Percentiles rank a stretch among this genome's conserved stretches.
Evolutionary conservation across 2,113 vertebrate genomes (phyloP).

Genomic region (Eurypyga helias): DNA sequence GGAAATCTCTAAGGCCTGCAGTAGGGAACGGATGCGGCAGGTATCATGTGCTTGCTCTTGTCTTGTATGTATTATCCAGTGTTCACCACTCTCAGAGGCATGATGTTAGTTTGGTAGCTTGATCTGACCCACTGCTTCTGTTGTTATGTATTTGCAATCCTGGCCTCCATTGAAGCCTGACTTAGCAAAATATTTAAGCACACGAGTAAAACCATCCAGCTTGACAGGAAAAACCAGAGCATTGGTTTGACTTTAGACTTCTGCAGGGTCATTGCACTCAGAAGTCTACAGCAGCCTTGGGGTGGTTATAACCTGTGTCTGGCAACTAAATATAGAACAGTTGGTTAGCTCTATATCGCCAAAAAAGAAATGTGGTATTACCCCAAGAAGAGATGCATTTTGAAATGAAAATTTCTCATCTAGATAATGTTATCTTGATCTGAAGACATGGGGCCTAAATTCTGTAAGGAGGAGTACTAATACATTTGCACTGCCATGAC

Average conservation of each 20-base stretch:
- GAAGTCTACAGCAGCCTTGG: neutral
- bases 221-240: constrained; percentile 49
- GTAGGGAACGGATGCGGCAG: neutral
- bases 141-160: constrained; percentile 2
- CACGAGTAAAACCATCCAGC: neutral
- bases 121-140: neutral
- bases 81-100: neutral
- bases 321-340: neutral
- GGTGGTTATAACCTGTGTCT: neutral
- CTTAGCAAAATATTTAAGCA: neutral
- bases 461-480: neutral
- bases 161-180: constrained; percentile 21
- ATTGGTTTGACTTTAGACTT: neutral
- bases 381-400: neutral
- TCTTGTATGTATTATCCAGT: neutral
- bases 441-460: neutral
- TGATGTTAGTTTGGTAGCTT: neutral
- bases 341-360: neutral
- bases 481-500: neutral
- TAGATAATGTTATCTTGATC: neutral
- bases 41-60: accelerated
- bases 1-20: neutral
- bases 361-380: neutral
- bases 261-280: neutral
- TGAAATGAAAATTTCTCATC: neutral